Conservation (phyloP, 2,888 invertebrate species). For the Toxonevra muliebris region DNA sequence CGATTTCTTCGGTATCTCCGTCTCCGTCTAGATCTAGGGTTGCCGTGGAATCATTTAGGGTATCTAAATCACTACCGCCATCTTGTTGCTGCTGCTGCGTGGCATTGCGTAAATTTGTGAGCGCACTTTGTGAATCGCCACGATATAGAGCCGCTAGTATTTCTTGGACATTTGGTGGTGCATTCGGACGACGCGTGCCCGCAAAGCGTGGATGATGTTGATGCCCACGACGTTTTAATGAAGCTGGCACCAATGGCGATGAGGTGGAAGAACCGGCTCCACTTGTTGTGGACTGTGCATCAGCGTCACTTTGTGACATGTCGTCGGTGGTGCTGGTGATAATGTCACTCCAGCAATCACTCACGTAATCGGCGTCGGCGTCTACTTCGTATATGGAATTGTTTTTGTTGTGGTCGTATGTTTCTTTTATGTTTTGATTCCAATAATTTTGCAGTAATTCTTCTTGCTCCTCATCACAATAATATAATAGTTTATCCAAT, state of each 20-base stretch:
- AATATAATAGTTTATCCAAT: slow-evolving; percentile 58
- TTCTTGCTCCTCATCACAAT: slow-evolving; percentile 58
- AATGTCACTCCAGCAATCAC: slow-evolving; percentile 15
- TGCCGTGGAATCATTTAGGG: slow-evolving; percentile 30
- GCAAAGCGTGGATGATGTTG: slow-evolving; percentile 79
- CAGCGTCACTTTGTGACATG: slow-evolving; percentile 39
- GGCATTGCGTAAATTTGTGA: slow-evolving; percentile 53
- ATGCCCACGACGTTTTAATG: slow-evolving; percentile 72
- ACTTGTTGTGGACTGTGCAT: slow-evolving; percentile 50
- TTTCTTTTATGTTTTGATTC: slow-evolving; percentile 38
- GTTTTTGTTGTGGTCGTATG: slow-evolving; percentile 21
- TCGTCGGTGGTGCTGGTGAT: no score
- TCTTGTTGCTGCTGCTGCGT: slow-evolving; percentile 24
- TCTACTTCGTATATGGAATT: slow-evolving; percentile 31
- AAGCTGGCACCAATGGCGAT: slow-evolving; percentile 48
- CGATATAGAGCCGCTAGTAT: slow-evolving; percentile 63
- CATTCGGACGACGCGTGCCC: slow-evolving; percentile 69
- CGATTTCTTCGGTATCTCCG: slow-evolving; percentile 38
- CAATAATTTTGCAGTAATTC: slow-evolving; percentile 22
- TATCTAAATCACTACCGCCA: slow-evolving; percentile 42
- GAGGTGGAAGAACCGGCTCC: slow-evolving; percentile 49
- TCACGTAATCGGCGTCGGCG: slow-evolving; percentile 25
- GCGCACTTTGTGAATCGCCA: slow-evolving; percentile 57
- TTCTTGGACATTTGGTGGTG: slow-evolving; percentile 61
- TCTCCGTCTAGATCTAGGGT: slow-evolving; percentile 33